Evolutionary conservation across 1,140 invertebrate genomes (phyloP), one percentile per base, ranked within the genome.

Genomic region (Nautilus pompilius): DNA sequence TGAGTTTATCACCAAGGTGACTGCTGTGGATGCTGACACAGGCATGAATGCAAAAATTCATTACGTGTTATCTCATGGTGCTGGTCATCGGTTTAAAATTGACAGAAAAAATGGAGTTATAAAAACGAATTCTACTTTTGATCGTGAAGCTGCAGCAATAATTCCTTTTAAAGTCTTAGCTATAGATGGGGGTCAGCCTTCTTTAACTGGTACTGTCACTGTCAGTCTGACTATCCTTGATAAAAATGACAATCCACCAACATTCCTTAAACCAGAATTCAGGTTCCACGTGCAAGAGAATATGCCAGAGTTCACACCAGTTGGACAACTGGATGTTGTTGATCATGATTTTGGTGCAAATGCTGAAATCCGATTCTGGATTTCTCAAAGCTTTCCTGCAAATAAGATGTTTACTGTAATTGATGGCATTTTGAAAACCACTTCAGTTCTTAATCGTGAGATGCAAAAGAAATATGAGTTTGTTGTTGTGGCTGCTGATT

Each of bases 281-380:
- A 61, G 41, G 20, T 75, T 72, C 49, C 57, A 62, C 20, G 85
- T 96, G 3, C 41, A 55, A 33, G 94, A 96, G 84, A 90, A 89
- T 20, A 89, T 88, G 0, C 69, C 79, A 0, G 76, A 89, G 2
- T 93, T 93, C 0, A 88, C 90, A 0, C 86, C 87, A 70, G 88
- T 96, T 0, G 83, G 90, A 3, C 87, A 87, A 20, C 92, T 98
- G 0, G 88, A 90, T 76, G 95, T 95, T 0, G 81, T 91, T 0
- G 95, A 98, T 76, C 93, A 92, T 82, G 95, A 98, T 80, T 86
- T 89, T 0, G 92, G 91, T 3, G 86, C 88, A 0, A 97, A 97
- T 78, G 89, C 91, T 64, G 85, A 89, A 30, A 85, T 97, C 29
- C 89, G 87, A n/a, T 97, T 95, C 78, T 88, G 87, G 8, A 81